Percentiles rank a stretch among this genome's conserved stretches.
These are phyloP conservation scores for Nesogale talazaci DNA, from an alignment of 2,113 vertebrate genomes.

Conservation along the genomic window DNA sequence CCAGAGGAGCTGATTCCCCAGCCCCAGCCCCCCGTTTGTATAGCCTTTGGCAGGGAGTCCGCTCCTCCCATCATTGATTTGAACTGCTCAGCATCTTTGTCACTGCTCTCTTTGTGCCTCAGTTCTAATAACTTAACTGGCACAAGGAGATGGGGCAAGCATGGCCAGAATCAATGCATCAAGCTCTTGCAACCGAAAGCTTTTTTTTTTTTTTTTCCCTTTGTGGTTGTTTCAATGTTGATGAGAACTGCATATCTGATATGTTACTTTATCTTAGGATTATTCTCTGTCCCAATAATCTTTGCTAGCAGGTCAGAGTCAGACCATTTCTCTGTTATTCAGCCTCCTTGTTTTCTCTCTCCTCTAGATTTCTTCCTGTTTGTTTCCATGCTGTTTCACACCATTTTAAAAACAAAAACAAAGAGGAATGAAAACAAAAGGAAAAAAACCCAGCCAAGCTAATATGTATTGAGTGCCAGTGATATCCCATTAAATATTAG, in stretches of 20 bases:
- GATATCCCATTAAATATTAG: neutral
- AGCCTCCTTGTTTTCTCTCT: neutral
- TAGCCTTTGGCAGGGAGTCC: constrained; percentile 57
- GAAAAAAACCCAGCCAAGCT: neutral
- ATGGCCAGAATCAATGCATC: constrained; percentile 70
- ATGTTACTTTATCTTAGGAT: constrained; percentile 7
- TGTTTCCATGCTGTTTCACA: neutral
- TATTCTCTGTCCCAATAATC: neutral
- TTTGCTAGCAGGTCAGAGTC: neutral
- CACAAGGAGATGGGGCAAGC: constrained; percentile 50
- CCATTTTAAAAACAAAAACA: neutral
- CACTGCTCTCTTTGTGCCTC: neutral
- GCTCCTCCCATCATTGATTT: constrained; percentile 44
- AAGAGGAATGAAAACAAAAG: neutral
- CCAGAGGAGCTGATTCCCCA: constrained; percentile 47
- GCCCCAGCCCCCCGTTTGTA: too few relatives aligned
- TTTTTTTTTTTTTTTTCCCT: neutral
- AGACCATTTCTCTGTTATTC: neutral
- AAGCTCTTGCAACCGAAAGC: constrained; percentile 54
- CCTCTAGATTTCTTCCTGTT: neutral
- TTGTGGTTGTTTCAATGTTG: neutral
- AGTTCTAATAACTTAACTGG: constrained; percentile 75
- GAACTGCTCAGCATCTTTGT: constrained; percentile 70
- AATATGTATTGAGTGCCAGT: neutral
- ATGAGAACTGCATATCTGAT: constrained; percentile 11